Evolutionary conservation across 2,113 vertebrate genomes (phyloP).

Genomic region (Xenus cinereus): DNA sequence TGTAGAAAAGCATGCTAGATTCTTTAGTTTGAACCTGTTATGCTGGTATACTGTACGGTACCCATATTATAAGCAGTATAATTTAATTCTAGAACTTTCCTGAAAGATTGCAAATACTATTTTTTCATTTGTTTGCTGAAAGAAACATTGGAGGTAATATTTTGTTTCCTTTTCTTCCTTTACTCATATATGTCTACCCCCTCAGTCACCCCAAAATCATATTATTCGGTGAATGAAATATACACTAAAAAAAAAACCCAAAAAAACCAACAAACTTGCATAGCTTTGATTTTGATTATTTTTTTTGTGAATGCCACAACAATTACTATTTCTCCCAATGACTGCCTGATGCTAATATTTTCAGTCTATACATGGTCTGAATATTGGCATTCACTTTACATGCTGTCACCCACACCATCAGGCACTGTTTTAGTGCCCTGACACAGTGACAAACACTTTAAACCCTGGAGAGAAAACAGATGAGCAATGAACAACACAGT

Average conservation of each 20-base stretch:
- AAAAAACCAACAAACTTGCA: neutral
- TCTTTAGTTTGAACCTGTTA: neutral
- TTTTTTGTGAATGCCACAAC: neutral
- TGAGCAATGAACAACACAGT: neutral
- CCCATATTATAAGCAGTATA: rapidly evolving
- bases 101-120: neutral
- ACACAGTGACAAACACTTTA: neutral
- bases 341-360: neutral
- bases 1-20: neutral
- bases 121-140: neutral
- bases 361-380: neutral
- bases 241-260: neutral
- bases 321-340: neutral
- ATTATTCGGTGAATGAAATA: neutral
- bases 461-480: neutral
- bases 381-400: neutral
- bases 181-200: neutral
- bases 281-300: neutral
- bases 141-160: neutral
- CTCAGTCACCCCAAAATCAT: neutral
- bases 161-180: neutral
- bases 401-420: neutral
- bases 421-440: neutral
- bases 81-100: neutral
- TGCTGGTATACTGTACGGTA: too few species aligned